These are phyloP conservation scores for Galerucella nymphaeae DNA, from an alignment of 2,888 invertebrate species.

Conservation along the genomic window DNA sequence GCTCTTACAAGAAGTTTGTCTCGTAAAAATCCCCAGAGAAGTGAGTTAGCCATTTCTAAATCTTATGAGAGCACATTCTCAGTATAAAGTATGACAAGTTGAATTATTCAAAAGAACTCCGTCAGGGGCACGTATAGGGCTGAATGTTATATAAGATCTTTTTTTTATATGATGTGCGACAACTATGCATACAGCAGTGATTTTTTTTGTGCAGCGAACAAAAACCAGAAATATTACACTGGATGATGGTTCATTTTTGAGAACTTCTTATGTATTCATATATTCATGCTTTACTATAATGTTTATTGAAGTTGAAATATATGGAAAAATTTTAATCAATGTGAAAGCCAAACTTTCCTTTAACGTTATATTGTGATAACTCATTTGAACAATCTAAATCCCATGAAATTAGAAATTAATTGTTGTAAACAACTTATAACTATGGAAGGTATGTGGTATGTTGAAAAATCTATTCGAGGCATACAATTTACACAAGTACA, in stretches of 20 bases:
- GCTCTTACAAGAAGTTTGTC: slow-evolving; percentile 50
- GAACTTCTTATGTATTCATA: slow-evolving; percentile 17
- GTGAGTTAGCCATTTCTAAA: slow-evolving; percentile 54
- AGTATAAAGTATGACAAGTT: slow-evolving; percentile 56
- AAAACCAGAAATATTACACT: slow-evolving; percentile 8
- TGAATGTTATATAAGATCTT: slow-evolving; percentile 40
- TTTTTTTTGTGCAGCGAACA: slow-evolving; percentile 20
- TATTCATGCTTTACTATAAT: background rate
- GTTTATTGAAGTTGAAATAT: too few relatives aligned
- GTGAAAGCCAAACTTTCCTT: too few relatives aligned
- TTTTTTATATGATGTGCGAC: slow-evolving; percentile 41
- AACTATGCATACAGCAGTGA: slow-evolving; percentile 25
- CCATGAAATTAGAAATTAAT: too few relatives aligned
- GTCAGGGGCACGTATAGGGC: slow-evolving; percentile 39
- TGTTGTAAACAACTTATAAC: too few relatives aligned
- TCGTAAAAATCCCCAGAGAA: slow-evolving; percentile 52
- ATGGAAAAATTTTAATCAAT: too few relatives aligned
- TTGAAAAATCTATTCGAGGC: too few relatives aligned
- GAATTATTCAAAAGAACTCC: slow-evolving; percentile 54
- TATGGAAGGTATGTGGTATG: too few relatives aligned
- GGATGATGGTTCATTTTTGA: slow-evolving; percentile 26
- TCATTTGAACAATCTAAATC: too few relatives aligned
- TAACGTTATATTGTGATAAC: too few relatives aligned
- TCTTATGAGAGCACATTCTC: slow-evolving; percentile 53
- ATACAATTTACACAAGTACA: too few relatives aligned